Conservation (phyloP, 2,797 vertebrate species). For the Echiichthys vipera region DNA sequence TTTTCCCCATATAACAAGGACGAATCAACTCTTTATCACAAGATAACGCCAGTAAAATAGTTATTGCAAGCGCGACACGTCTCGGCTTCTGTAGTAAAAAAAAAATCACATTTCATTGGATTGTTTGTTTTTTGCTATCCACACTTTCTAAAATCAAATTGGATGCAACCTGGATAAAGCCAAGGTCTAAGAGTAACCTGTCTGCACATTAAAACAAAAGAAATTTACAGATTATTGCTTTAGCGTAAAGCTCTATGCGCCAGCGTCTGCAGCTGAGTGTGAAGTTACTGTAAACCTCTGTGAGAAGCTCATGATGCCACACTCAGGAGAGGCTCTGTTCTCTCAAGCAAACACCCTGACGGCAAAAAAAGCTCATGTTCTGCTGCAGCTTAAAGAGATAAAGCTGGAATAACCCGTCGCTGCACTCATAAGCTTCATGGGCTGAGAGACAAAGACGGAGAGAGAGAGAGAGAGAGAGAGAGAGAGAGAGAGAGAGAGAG, state of each 20-base stretch:
- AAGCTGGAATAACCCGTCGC: constrained; percentile 42
- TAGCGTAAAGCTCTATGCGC: not conserved
- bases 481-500: not conserved
- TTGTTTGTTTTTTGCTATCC: too few species aligned
- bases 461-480: not conserved
- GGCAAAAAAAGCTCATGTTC: constrained; percentile 40
- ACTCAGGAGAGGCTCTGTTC: constrained; percentile 18
- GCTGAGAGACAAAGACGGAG: constrained; percentile 8
- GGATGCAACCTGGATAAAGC: too few species aligned
- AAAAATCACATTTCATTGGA: too few species aligned
- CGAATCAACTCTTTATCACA: too few species aligned
- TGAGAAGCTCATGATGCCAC: constrained; percentile 19
- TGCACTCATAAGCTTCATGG: constrained; percentile 34
- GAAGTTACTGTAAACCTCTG: constrained; percentile 31
- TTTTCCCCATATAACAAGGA: too few species aligned
- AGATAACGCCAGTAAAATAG: too few species aligned
- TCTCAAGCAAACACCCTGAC: constrained; percentile 23
- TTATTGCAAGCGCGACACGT: too few species aligned
- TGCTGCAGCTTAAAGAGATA: constrained; percentile 61
- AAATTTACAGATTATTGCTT: not conserved
- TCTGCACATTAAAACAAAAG: not conserved
- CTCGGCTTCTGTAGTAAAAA: too few species aligned
- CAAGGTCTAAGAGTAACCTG: too few species aligned
- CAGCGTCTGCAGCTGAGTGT: constrained; percentile 4
- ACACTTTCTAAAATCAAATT: too few species aligned